A percentile compares a stretch with the other conserved stretches of the same genome.
Conservation (phyloP, 2,113 vertebrate genomes). For the Montifringilla adamsi region DNA sequence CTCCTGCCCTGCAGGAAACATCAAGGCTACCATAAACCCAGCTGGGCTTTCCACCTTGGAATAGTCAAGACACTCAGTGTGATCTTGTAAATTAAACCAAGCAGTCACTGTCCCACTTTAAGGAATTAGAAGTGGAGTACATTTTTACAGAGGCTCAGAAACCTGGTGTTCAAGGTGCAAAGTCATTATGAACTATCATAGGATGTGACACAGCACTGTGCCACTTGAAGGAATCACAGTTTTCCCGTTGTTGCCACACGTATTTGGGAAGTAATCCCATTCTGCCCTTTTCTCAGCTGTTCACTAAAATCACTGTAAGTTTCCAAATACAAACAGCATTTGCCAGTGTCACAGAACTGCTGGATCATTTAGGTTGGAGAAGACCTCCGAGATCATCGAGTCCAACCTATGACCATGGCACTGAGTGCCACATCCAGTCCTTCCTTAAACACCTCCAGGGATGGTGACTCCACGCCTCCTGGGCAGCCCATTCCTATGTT, state of each 20-base stretch:
- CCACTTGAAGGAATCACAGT: background rate
- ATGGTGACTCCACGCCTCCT: background rate
- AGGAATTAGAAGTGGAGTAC: background rate
- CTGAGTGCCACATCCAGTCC: background rate
- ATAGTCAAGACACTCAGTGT: background rate
- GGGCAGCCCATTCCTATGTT: background rate
- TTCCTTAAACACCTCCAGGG: background rate
- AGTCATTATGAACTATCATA: background rate
- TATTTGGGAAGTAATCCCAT: accelerated
- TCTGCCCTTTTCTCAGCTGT: background rate
- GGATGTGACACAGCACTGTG: background rate
- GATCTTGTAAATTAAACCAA: background rate
- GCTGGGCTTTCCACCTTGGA: background rate
- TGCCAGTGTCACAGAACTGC: background rate
- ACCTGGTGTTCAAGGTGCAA: accelerated
- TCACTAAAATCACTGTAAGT: accelerated
- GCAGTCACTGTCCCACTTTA: background rate
- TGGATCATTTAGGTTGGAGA: background rate
- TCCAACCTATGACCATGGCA: background rate
- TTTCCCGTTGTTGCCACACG: no score
- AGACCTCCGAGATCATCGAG: background rate
- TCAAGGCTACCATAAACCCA: background rate
- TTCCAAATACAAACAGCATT: background rate
- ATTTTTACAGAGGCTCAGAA: background rate
- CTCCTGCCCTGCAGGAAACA: background rate